Percentiles rank a stretch among this genome's conserved stretches.
Conservation (phyloP, 2,888 invertebrate genomes). For the Tetropium fuscum region DNA sequence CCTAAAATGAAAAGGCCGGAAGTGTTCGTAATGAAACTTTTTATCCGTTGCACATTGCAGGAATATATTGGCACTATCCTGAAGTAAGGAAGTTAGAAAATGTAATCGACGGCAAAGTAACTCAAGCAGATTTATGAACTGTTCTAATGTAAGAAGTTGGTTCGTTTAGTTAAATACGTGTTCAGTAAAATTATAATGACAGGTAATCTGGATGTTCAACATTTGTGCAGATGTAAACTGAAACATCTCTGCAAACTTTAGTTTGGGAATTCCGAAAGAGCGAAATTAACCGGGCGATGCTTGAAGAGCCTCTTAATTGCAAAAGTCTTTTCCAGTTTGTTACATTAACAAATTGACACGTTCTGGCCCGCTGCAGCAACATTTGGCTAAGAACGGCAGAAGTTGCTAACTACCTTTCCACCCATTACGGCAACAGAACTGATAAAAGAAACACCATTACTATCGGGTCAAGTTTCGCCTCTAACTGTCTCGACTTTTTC, state of each 20-base stretch:
- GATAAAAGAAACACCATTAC: conserved; percentile 61
- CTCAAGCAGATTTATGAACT: conserved; percentile 53
- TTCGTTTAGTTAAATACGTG: conserved; percentile 55
- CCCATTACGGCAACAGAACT: conserved; percentile 59
- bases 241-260: conserved; percentile 45
- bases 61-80: conserved; percentile 44
- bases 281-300: conserved; percentile 55
- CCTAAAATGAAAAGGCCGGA: conserved; percentile 5
- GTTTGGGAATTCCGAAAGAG: conserved; percentile 44
- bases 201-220: conserved; percentile 54
- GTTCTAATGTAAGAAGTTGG: conserved; percentile 54
- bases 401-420: conserved; percentile 60
- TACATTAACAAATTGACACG: conserved; percentile 65
- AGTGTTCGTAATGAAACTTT: conserved; percentile 42
- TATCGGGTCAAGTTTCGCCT: conserved; percentile 50
- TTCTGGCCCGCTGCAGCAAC: conserved; percentile 50
- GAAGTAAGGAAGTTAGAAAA: conserved; percentile 40
- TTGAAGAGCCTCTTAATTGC: conserved; percentile 61
- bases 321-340: conserved; percentile 64
- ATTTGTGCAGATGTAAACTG: conserved; percentile 53
- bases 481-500: conserved; percentile 35
- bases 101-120: conserved; percentile 50
- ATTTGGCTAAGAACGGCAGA: conserved; percentile 53
- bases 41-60: conserved; percentile 41
- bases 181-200: conserved; percentile 56